Percentiles rank a stretch among this genome's conserved stretches.
Evolutionary conservation across 2,797 vertebrate species (phyloP).

Genomic region (Manis javanica): DNA sequence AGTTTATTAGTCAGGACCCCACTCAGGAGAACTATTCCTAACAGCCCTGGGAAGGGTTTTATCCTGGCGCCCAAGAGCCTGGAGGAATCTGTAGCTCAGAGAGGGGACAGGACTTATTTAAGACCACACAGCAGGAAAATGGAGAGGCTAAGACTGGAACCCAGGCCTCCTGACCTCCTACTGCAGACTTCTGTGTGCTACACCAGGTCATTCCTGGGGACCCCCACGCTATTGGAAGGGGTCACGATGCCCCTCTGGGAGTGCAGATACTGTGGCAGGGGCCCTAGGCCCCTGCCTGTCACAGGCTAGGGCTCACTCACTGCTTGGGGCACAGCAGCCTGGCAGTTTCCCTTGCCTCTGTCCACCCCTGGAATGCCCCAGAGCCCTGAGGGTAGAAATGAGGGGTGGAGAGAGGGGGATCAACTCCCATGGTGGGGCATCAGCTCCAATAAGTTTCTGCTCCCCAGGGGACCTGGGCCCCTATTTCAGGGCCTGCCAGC

Average conservation of each 20-base stretch:
- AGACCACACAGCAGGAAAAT: background rate
- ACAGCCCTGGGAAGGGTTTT: background rate
- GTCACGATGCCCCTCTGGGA: background rate
- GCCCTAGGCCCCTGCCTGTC: background rate
- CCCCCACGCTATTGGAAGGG: background rate
- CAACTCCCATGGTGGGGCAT: background rate
- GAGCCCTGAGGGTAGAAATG: background rate
- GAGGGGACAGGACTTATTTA: background rate
- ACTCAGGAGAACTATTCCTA: background rate
- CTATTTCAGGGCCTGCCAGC: constrained; percentile 68
- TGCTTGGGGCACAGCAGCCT: background rate
- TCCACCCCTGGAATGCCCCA: constrained; percentile 22
- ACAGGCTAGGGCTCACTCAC: background rate
- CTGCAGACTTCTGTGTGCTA: background rate
- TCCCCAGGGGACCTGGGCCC: constrained; percentile 66
- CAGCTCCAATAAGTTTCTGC: constrained; percentile 39
- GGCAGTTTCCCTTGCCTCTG: background rate
- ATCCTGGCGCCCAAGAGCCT: background rate
- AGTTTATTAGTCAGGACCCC: background rate
- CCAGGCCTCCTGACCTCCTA: background rate
- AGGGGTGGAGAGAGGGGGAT: background rate
- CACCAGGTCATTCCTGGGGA: background rate
- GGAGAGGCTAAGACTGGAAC: background rate
- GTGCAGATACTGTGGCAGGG: background rate
- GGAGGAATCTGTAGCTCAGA: background rate